phyloP scores from a whole-genome alignment of 2,888 invertebrate genomes.

The Hirudinaria manillensis region DNA sequence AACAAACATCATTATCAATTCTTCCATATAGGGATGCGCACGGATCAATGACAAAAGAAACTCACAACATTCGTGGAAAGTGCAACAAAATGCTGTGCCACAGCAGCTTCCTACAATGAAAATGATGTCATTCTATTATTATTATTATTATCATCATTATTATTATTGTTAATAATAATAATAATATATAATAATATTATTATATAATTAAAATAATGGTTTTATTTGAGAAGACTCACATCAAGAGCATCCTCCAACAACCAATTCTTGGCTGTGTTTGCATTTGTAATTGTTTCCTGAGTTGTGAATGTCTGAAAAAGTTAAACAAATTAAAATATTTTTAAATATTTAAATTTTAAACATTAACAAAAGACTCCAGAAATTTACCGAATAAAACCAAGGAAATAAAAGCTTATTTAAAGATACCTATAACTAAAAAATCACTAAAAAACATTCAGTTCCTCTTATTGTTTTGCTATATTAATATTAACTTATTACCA shows the following conservation, averaged over 20 bases:
- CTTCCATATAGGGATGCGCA: neutral
- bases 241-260: slow-evolving; percentile 77
- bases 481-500: too few relatives aligned
- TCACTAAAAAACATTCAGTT: too few relatives aligned
- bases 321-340: neutral
- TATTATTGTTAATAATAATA: neutral
- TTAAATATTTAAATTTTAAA: neutral
- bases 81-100: slow-evolving; percentile 96
- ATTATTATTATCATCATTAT: slow-evolving; percentile 25
- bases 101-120: slow-evolving; percentile 58
- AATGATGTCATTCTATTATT: slow-evolving; percentile 24
- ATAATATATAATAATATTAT: too few relatives aligned
- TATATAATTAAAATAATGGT: too few relatives aligned
- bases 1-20: neutral
- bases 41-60: slow-evolving; percentile 25
- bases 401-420: too few relatives aligned
- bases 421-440: too few relatives aligned
- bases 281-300: slow-evolving; percentile 96
- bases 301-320: slow-evolving; percentile 79
- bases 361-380: neutral
- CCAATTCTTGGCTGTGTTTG: slow-evolving; percentile 94
- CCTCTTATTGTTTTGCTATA: too few relatives aligned
- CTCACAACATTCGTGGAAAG: slow-evolving; percentile 79
- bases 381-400: too few relatives aligned
- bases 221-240: slow-evolving; percentile 60